Conservation (phyloP, 2,797 vertebrate genomes). For the Paramormyrops hopkinsi region DNA sequence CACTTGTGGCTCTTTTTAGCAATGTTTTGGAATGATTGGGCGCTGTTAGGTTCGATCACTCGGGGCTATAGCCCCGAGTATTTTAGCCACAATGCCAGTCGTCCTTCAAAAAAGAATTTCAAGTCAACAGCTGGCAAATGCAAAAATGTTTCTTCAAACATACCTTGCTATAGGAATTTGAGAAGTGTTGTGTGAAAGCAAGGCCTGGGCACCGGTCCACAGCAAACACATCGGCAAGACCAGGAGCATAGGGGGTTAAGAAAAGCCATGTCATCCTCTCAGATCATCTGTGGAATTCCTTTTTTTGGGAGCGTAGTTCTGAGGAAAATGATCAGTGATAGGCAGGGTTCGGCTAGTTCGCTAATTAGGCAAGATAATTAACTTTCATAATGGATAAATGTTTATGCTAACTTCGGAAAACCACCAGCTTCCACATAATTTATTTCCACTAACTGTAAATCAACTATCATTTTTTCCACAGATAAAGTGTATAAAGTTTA, state of each 20-base stretch:
- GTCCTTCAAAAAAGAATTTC: not conserved
- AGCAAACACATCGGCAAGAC: not conserved
- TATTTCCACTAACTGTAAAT: too few species aligned
- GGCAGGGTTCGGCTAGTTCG: not conserved
- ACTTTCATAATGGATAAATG: not conserved
- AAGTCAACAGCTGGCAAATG: not conserved
- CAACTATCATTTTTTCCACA: not conserved
- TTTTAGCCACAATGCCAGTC: not conserved
- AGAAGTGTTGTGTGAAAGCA: not conserved
- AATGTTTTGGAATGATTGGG: not conserved
- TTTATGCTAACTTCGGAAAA: not conserved
- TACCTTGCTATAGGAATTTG: not conserved
- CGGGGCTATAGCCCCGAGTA: too few species aligned
- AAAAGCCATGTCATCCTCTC: not conserved
- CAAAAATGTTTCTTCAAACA: not conserved
- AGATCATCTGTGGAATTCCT: not conserved
- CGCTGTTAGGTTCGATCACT: too few species aligned
- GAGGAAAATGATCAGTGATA: not conserved
- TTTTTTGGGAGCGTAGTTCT: not conserved
- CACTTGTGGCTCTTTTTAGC: not conserved
- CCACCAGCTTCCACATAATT: not conserved
- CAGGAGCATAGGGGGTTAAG: not conserved
- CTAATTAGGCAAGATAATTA: not conserved
- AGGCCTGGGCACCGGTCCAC: not conserved
- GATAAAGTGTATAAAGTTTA: not conserved